These are phyloP conservation scores for Phengaris arion DNA, from an alignment of 2,888 invertebrate genomes.

Conservation along the genomic window DNA sequence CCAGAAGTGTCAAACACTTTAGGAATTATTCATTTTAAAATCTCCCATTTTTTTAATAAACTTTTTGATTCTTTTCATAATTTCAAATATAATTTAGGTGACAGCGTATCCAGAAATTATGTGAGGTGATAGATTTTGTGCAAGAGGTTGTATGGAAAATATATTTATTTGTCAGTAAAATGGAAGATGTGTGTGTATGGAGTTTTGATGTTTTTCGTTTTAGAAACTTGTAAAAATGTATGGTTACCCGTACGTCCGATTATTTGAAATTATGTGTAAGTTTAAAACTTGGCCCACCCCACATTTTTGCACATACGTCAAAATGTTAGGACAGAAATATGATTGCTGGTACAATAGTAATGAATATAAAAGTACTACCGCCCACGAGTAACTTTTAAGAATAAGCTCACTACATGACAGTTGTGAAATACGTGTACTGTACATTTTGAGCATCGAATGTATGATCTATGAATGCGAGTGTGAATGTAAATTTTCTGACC, in stretches of 20 bases:
- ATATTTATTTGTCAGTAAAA: neutral
- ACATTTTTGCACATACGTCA: neutral
- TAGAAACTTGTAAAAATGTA: constrained; percentile 3
- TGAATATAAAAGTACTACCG: too few relatives aligned
- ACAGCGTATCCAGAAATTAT: neutral
- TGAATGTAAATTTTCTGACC: neutral
- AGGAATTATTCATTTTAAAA: neutral
- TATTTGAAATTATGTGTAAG: neutral
- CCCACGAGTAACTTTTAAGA: neutral
- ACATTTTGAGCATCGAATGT: neutral
- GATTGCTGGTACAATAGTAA: too few relatives aligned
- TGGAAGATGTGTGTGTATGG: neutral
- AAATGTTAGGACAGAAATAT: too few relatives aligned
- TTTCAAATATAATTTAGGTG: neutral
- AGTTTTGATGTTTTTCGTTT: constrained; percentile 13
- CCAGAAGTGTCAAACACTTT: neutral
- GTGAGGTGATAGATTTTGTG: neutral
- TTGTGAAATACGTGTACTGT: neutral
- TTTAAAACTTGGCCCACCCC: neutral
- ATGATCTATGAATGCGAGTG: neutral
- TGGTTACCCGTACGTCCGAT: neutral
- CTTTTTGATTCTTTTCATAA: neutral
- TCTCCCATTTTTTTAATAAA: neutral
- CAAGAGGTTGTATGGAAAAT: neutral
- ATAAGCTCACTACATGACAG: neutral